These are phyloP conservation scores for Dasysyrphus tricinctus DNA, from an alignment of 2,888 invertebrate species.

Conservation along the genomic window DNA sequence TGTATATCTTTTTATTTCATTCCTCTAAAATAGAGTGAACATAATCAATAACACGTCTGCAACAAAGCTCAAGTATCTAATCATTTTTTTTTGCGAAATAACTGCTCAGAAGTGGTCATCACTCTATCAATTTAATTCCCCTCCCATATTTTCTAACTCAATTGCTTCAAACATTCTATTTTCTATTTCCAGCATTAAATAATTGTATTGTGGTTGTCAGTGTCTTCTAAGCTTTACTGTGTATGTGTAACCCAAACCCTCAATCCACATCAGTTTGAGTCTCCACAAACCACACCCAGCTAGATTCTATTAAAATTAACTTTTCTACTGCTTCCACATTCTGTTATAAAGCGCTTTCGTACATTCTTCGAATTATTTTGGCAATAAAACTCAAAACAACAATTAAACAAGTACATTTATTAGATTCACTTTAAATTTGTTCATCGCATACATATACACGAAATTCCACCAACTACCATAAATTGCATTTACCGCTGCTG, in stretches of 20 bases:
- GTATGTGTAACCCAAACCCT: background rate
- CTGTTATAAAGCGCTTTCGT: background rate
- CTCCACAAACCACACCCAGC: background rate
- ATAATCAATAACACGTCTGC: no score
- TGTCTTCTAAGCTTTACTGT: background rate
- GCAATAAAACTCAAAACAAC: constrained; percentile 49
- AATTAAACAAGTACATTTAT: constrained; percentile 64
- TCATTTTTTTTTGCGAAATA: background rate
- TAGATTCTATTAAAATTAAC: background rate
- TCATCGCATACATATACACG: constrained; percentile 14
- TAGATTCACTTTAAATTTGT: constrained; percentile 64
- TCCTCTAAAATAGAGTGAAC: no score
- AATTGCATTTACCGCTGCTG: constrained; percentile 48
- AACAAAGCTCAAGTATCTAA: no score
- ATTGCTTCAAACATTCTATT: background rate
- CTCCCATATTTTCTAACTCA: background rate
- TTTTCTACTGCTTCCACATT: background rate
- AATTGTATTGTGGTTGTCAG: constrained; percentile 9
- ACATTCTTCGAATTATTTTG: constrained; percentile 17
- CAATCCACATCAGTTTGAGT: background rate
- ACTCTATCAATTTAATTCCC: background rate
- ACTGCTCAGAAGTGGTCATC: background rate
- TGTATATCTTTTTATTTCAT: no score
- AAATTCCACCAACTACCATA: constrained; percentile 44
- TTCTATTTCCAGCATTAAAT: background rate